Evolutionary conservation across 2,888 invertebrate species (phyloP).

Genomic region (Stegophylla sp.): DNA sequence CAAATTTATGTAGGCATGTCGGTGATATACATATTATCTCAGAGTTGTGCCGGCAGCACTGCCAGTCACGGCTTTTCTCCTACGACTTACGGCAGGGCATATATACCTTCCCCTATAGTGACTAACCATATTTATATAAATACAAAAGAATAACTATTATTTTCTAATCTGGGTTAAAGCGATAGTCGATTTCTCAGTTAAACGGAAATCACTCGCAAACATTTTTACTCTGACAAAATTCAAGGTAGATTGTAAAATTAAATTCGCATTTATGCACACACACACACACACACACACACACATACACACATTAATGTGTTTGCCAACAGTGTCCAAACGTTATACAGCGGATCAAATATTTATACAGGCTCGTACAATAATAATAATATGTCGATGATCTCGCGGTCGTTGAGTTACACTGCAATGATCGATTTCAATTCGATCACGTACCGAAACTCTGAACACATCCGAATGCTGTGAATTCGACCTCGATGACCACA

Average conservation of each 20-base stretch:
- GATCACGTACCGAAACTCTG: conserved; percentile 51
- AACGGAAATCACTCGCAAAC: conserved; percentile 28
- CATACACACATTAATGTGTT: conserved; percentile 10
- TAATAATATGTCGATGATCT: not conserved
- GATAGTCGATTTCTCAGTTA: not conserved
- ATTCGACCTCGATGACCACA: conserved; percentile 53
- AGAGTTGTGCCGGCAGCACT: conserved; percentile 9
- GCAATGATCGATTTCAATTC: conserved; percentile 46
- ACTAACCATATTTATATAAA: not conserved
- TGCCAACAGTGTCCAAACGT: not conserved
- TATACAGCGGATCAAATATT: conserved; percentile 12
- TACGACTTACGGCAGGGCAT: not conserved
- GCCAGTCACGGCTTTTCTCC: conserved; percentile 47
- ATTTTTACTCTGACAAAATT: conserved; percentile 7
- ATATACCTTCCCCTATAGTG: not conserved
- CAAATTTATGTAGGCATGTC: conserved; percentile 18
- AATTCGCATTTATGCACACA: conserved; percentile 2
- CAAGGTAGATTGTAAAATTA: conserved; percentile 37
- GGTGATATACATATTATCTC: not conserved
- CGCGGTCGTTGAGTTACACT: conserved; percentile 18
- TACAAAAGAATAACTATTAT: conserved; percentile 44
- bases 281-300: too few species aligned
- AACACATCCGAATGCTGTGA: conserved; percentile 26
- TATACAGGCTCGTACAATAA: too few species aligned
- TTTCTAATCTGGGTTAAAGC: conserved; percentile 48